Evolutionary conservation across 2,113 vertebrate species (phyloP).

Genomic region (Bothrops jararaca): DNA sequence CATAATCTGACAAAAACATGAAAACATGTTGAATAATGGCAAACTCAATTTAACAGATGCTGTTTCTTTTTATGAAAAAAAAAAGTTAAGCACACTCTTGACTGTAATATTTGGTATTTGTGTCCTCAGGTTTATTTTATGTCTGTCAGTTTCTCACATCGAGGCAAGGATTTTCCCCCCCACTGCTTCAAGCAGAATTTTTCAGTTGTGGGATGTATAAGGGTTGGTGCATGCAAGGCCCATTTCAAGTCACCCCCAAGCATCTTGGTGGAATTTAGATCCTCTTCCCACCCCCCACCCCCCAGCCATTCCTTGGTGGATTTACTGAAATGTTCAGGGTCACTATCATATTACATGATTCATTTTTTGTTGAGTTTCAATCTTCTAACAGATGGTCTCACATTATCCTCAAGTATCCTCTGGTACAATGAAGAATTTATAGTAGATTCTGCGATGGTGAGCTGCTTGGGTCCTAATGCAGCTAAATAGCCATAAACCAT

Average conservation of each 20-base stretch:
- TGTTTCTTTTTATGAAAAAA: neutral
- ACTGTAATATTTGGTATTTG: neutral
- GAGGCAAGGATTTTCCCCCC: neutral
- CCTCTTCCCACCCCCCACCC: rapidly evolving
- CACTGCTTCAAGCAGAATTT: neutral
- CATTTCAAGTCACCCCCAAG: neutral
- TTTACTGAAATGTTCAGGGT: neutral
- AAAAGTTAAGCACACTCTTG: neutral
- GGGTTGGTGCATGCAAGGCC: neutral
- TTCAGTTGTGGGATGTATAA: neutral
- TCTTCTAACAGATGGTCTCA: too few species aligned
- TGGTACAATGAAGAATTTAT: neutral
- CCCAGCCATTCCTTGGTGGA: neutral
- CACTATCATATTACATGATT: neutral
- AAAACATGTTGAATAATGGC: neutral
- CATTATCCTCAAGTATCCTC: neutral
- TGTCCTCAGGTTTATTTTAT: neutral
- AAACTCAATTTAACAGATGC: neutral
- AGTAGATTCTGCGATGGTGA: neutral
- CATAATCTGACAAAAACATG: neutral
- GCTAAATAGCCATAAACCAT: too few species aligned
- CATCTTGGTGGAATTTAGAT: neutral
- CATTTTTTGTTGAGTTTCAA: too few species aligned
- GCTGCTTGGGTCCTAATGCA: too few species aligned
- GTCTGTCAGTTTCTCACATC: neutral